These are phyloP conservation scores for Glaucopsyche alexis DNA, from an alignment of 2,888 invertebrate species.

Conservation along the genomic window DNA sequence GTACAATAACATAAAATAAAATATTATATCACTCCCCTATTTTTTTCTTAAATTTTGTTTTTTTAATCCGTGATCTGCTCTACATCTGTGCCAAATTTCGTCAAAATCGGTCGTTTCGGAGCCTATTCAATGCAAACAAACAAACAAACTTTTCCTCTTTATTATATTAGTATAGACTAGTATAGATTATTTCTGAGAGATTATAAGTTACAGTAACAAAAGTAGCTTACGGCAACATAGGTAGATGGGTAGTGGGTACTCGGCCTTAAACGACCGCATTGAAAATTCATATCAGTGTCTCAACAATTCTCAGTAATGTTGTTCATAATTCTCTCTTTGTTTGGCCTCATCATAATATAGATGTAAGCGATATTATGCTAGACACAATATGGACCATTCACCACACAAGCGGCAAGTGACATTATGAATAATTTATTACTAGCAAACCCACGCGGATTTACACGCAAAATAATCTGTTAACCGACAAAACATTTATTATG, in stretches of 20 bases:
- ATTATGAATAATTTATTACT: conserved; percentile 10
- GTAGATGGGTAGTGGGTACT: neutral
- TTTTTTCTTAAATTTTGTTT: neutral
- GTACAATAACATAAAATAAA: too few relatives aligned
- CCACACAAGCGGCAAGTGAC: conserved; percentile 1
- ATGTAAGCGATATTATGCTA: conserved; percentile 3
- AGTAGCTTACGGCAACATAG: too few relatives aligned
- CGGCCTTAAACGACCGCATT: neutral
- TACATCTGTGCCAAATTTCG: too few relatives aligned
- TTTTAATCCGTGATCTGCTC: too few relatives aligned
- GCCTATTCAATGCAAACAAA: too few relatives aligned
- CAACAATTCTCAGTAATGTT: conserved; percentile 2
- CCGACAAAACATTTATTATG: neutral
- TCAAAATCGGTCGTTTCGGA: too few relatives aligned
- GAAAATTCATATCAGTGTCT: conserved; percentile 8
- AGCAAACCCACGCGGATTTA: conserved; percentile 16
- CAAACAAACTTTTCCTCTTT: too few relatives aligned
- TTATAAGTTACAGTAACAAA: too few relatives aligned
- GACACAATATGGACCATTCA: neutral
- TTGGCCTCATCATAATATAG: conserved; percentile 5
- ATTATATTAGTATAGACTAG: too few relatives aligned
- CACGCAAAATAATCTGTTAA: neutral
- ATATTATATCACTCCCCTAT: too few relatives aligned
- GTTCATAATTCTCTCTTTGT: neutral
- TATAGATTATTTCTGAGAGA: too few relatives aligned